These are phyloP conservation scores for Bombus sylvicola DNA, from an alignment of 1,140 invertebrate genomes.

Conservation along the genomic window DNA sequence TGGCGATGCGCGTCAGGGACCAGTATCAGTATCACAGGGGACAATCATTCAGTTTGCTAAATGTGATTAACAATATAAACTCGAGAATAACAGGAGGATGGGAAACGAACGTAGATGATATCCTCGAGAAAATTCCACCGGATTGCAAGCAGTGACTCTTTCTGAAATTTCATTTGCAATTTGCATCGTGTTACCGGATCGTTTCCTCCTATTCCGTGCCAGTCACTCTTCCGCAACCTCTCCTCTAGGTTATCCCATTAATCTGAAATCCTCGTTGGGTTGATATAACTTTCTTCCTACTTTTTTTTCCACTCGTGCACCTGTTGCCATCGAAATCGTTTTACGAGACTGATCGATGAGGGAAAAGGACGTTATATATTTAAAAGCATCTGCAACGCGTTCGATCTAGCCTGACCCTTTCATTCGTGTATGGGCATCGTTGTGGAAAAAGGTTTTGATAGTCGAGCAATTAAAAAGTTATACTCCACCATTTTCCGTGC, in stretches of 20 bases:
- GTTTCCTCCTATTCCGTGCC: background rate
- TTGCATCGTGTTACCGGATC: conserved; percentile 5
- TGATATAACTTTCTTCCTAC: conserved; percentile 33
- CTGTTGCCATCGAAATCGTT: conserved; percentile 61
- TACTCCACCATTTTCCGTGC: background rate
- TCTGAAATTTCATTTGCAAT: conserved; percentile 45
- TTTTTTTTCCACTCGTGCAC: conserved; percentile 48
- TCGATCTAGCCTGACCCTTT: conserved; percentile 8
- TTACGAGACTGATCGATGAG: conserved; percentile 51
- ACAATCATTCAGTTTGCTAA: too few relatives aligned
- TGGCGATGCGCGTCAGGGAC: background rate
- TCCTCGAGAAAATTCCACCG: background rate
- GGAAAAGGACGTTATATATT: conserved; percentile 57
- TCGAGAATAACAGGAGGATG: background rate
- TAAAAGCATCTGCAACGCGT: conserved; percentile 27
- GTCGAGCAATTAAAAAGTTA: conserved; percentile 3
- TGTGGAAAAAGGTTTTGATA: background rate
- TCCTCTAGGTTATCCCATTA: conserved; percentile 54
- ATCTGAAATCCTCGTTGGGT: conserved; percentile 61
- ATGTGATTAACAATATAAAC: background rate
- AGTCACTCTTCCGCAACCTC: conserved; percentile 42
- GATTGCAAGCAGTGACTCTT: background rate
- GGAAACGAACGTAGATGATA: background rate
- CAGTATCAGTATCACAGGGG: too few relatives aligned
- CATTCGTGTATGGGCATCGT: background rate